Evolutionary conservation across 2,797 vertebrate species (phyloP), one percentile per base, ranked within the genome.

Genomic region (Sebastes paucispinis): DNA sequence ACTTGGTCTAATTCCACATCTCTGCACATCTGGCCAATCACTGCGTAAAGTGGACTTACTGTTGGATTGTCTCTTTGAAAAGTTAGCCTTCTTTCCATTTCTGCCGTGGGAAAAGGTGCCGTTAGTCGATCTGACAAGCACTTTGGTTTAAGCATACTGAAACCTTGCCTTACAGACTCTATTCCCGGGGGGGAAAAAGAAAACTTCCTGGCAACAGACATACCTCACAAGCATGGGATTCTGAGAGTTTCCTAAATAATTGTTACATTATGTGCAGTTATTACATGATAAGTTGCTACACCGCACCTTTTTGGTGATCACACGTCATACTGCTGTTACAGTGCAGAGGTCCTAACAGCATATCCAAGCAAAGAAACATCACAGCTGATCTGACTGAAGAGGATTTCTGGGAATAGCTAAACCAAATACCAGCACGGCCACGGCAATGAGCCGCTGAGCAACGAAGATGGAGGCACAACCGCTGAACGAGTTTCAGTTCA

Each of bases 91-190:
- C 13, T 43, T 0, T 43, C 14, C 14, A 7, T 18, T 43, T 14
- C 2, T 2, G 39, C 5, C 0, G 5, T 27, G 39, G 24, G 9
- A 66, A 47, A 39, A 22, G 22, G 2, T 8, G 1, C 29, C 12
- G 3, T 55, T 12, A 55, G 22, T 0, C 14, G 1, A 31, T 64
- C 22, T 25, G n/a, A 6, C 8, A 34, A 32, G 13, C 13, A 18
- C 20, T 14, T 31, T 52, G 11, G 0, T 36, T 16, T 16, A 32
- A 54, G 43, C 18, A 52, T 31, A 68, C 47, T 22, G 1, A 52
- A 52, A 29, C 0, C 25, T 43, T 0, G 39, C 39, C 39, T 43
- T 43, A 16, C 13, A 16, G 39, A 43, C 13, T 43, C 39, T 43
- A 43, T 14, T n/a, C 18, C 4, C 47, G 2, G 9, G 52, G 0